phyloP scores from a whole-genome alignment of 2,888 invertebrate genomes.

The Oscheius myriophilus region DNA sequence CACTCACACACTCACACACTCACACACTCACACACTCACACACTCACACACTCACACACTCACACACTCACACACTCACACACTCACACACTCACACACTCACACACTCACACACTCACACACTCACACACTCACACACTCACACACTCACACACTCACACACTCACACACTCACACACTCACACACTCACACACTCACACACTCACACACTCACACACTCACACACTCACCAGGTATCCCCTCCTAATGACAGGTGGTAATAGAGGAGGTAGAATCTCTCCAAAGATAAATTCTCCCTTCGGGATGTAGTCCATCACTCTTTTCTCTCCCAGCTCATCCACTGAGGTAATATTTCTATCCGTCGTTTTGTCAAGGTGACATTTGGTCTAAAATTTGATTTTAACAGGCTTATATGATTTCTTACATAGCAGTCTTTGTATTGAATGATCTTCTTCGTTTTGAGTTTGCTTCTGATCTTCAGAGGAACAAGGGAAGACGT shows the following conservation, averaged over 20 bases:
- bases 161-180: not conserved
- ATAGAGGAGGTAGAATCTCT: conserved; percentile 42
- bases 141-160: not conserved
- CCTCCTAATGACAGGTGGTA: conserved; percentile 42
- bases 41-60: not conserved
- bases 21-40: not conserved
- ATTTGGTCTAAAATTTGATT: conserved; percentile 28
- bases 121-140: not conserved
- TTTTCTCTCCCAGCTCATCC: conserved; percentile 41
- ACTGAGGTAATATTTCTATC: conserved; percentile 32
- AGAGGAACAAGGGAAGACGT: conserved; percentile 40
- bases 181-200: not conserved
- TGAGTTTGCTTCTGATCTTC: conserved; percentile 32
- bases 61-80: not conserved
- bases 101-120: not conserved
- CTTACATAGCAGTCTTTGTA: conserved; percentile 22
- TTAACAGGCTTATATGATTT: not conserved
- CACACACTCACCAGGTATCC: conserved; percentile 27
- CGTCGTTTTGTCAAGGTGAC: conserved; percentile 22
- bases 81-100: not conserved
- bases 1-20: not conserved
- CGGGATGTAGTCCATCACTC: conserved; percentile 45
- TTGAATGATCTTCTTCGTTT: conserved; percentile 14
- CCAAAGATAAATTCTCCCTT: conserved; percentile 51
- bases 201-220: not conserved